Evolutionary conservation across 2,113 vertebrate genomes (phyloP), one percentile per base, ranked within the genome.

Genomic region (Formicarius rufipectus): DNA sequence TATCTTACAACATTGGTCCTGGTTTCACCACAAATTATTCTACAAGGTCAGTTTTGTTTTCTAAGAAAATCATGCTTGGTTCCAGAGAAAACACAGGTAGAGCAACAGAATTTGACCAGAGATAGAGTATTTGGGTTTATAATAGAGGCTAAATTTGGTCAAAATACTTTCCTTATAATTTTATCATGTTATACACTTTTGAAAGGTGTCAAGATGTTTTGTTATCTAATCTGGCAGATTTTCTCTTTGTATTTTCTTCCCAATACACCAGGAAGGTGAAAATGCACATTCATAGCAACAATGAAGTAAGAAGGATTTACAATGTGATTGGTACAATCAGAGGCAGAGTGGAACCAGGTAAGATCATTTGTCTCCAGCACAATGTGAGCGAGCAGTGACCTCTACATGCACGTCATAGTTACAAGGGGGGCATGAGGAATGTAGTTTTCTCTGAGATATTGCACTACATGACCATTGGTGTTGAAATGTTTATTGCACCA

Each of bases 311-410:
- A 55, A 98, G 98, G 94, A 99, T 99, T 97, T 99, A 99, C 96
- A 99, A 99, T 12, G 99, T 99, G 68, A 98, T 99, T 53, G 99
- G 99, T 35, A 98, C 95, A 84, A 98, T 99, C 85, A 98, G 94
- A 97, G 99, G 99, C 77, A 94, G 98, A 12, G 89, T 98, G 77
- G 99, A 99, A 94, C 98, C 99, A 98, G 99, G 99, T 99, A 97
- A 93, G 82, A 45, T 16, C 4, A 22, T 62, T 79, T 52, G 20
- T 81, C 44, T 82, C 66, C 21, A 24, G 5, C 37, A 47, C 40
- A 35, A 53, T 39, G 8, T 69, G 25, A 40, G 37, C 1, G 1
- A 88, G 47, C 68, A 58, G 60, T 71, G 64, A 87, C 35, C 64
- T 80, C 67, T 85, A 6, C 8, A 4, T 31, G 7, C 30, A 56